A percentile compares a stretch with the other conserved stretches of the same genome.
phyloP scores from a whole-genome alignment of 1,140 invertebrate species.

The Condylostylus longicornis region DNA sequence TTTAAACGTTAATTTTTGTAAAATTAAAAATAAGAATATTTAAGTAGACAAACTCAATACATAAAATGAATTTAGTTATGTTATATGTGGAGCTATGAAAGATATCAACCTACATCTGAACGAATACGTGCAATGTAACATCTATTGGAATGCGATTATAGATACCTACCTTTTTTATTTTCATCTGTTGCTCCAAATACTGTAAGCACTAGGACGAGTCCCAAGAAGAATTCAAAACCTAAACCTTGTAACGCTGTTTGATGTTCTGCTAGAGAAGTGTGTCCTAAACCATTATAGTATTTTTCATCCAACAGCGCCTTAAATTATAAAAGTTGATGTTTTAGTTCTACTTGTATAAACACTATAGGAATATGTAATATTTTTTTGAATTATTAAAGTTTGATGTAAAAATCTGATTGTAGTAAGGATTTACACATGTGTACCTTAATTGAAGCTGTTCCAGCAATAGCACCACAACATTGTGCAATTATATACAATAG shows the following conservation, averaged over 20 bases:
- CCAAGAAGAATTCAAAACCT: slow-evolving; percentile 79
- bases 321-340: slow-evolving; percentile 6
- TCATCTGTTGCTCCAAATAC: slow-evolving; percentile 75
- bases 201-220: slow-evolving; percentile 72
- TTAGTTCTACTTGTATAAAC: too few relatives aligned
- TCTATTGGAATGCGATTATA: too few relatives aligned
- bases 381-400: not conserved
- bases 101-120: too few relatives aligned
- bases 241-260: slow-evolving; percentile 60
- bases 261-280: slow-evolving; percentile 40
- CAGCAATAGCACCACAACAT: slow-evolving; percentile 68
- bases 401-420: not conserved
- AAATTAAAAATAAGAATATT: too few relatives aligned
- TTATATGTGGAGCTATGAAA: too few relatives aligned
- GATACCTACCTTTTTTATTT: slow-evolving; percentile 36
- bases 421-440: slow-evolving; percentile 3
- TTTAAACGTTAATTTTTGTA: too few relatives aligned
- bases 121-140: too few relatives aligned
- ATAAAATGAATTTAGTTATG: too few relatives aligned
- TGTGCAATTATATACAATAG: slow-evolving; percentile 72
- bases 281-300: slow-evolving; percentile 42
- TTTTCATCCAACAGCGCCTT: slow-evolving; percentile 48
- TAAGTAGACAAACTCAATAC: too few relatives aligned
- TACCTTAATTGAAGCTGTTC: slow-evolving; percentile 49
- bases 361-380: not conserved